phyloP scores from a whole-genome alignment of 1,140 invertebrate genomes.

The Triops cancriformis region DNA sequence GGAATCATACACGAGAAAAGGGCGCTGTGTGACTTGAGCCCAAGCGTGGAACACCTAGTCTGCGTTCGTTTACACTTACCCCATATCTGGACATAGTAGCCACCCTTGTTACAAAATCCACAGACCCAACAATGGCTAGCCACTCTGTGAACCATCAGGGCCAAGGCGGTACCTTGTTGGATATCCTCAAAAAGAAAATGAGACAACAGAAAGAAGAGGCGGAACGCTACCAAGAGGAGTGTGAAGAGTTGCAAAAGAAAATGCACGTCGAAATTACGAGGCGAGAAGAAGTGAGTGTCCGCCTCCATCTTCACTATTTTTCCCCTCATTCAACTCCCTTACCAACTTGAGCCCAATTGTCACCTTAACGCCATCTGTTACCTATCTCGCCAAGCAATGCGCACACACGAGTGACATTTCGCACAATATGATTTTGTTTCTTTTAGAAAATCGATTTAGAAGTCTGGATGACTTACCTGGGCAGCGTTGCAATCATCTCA shows the following conservation, averaged over 20 bases:
- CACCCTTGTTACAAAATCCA: background rate
- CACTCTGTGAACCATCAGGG: constrained; percentile 2
- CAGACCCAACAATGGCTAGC: constrained; percentile 3
- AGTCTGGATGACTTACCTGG: no score
- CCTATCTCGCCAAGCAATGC: background rate
- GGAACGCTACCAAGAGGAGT: constrained; percentile 93
- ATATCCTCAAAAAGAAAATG: constrained; percentile 99
- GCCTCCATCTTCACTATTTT: constrained; percentile 11
- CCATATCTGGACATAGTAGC: no score
- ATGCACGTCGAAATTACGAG: constrained; percentile 81
- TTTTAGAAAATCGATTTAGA: background rate
- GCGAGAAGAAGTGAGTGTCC: constrained; percentile 81
- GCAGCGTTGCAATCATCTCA: no score
- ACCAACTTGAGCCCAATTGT: background rate
- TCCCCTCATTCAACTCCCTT: background rate
- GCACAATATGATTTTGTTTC: background rate
- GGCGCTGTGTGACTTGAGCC: background rate
- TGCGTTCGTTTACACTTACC: no score
- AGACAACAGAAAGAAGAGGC: constrained; percentile 94
- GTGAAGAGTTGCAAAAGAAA: constrained; percentile 75
- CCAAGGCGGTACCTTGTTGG: constrained; percentile 75
- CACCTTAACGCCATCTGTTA: background rate
- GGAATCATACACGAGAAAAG: no score
- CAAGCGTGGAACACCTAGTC: background rate
- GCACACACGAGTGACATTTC: background rate